Percentiles rank a stretch among this genome's conserved stretches.
phyloP scores from a whole-genome alignment of 2,888 invertebrate species.

The Platycnemis pennipes region DNA sequence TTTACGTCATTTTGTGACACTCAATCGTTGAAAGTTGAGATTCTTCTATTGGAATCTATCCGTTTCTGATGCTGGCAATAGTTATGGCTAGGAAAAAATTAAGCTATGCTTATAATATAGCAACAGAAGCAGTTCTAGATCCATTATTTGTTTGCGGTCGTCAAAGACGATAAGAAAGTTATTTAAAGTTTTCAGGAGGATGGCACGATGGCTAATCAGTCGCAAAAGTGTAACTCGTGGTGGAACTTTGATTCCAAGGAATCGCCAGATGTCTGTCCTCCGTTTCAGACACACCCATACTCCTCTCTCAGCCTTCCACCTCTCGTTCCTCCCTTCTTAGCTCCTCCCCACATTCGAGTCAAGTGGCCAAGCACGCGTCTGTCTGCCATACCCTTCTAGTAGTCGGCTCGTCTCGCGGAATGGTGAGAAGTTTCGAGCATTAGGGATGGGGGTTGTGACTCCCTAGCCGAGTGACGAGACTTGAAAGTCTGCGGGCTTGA shows the following conservation, averaged over 20 bases:
- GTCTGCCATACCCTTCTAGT: background rate
- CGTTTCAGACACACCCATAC: background rate
- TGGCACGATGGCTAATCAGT: background rate
- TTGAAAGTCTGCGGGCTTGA: too few species aligned
- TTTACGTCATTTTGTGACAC: too few species aligned
- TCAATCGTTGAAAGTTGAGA: too few species aligned
- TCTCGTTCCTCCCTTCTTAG: background rate
- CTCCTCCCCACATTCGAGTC: background rate
- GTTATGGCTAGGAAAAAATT: too few species aligned
- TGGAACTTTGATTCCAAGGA: background rate
- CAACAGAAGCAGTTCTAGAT: too few species aligned
- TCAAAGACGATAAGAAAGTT: too few species aligned
- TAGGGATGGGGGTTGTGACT: background rate
- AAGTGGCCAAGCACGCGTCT: constrained; percentile 46
- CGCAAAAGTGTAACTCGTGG: background rate
- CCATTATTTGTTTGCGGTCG: too few species aligned
- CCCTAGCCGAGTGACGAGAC: background rate
- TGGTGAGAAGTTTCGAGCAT: background rate
- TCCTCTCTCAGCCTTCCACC: background rate
- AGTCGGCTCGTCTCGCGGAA: background rate
- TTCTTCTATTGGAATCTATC: too few species aligned
- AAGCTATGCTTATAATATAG: too few species aligned
- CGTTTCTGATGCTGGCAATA: too few species aligned
- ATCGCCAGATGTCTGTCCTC: background rate
- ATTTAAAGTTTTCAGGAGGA: too few species aligned